phyloP scores from a whole-genome alignment of 2,888 invertebrate species.

The Allacma fusca region DNA sequence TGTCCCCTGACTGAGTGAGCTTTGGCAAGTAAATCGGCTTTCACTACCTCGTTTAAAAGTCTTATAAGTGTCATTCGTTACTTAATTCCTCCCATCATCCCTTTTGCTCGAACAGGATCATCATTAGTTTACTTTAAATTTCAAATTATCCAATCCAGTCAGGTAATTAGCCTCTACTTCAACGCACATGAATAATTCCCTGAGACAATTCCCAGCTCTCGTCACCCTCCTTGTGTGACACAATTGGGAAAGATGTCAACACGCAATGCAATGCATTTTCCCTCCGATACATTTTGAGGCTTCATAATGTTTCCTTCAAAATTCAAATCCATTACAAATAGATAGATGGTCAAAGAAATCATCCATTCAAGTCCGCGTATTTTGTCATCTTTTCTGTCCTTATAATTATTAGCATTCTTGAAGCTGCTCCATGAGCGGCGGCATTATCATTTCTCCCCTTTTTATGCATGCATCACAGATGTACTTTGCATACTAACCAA shows the following conservation, averaged over 20 bases:
- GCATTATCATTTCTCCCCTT: no score
- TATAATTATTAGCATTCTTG: not conserved
- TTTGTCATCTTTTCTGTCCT: constrained; percentile 4
- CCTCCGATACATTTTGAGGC: not conserved
- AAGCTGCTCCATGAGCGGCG: not conserved
- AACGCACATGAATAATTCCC: not conserved
- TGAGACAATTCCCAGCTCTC: not conserved
- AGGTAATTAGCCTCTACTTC: not conserved
- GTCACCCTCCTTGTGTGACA: not conserved
- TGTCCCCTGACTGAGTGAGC: not conserved
- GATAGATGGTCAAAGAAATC: not conserved
- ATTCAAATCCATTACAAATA: no score
- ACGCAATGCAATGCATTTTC: not conserved
- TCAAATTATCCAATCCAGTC: not conserved
- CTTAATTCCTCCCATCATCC: not conserved
- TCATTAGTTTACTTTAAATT: not conserved
- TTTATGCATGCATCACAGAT: no score
- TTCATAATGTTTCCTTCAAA: no score
- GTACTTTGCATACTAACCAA: no score
- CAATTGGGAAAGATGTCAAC: not conserved
- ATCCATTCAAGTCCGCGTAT: not conserved
- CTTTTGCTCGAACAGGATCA: not conserved
- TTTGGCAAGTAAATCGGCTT: not conserved
- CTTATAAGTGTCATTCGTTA: not conserved
- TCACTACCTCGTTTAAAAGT: not conserved